These are phyloP conservation scores for Dryobotodes eremita DNA, from an alignment of 2,888 invertebrate genomes.

Conservation along the genomic window DNA sequence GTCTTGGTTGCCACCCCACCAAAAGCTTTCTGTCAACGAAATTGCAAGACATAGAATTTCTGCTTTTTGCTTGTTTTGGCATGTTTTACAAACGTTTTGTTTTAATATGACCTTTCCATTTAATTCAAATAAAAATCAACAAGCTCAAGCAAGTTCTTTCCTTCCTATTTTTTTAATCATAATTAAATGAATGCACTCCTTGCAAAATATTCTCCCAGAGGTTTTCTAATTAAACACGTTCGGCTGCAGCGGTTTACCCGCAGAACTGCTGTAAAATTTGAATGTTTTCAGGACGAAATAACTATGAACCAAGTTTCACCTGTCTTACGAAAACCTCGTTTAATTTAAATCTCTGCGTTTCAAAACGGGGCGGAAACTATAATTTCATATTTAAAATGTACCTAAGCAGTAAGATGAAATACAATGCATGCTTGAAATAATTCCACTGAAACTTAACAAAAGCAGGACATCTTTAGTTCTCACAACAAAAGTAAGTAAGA, in stretches of 20 bases:
- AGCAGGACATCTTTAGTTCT: conserved; percentile 3
- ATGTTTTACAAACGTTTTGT: conserved; percentile 24
- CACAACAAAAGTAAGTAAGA: conserved; percentile 6
- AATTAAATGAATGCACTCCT: not conserved
- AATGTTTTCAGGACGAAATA: not conserved
- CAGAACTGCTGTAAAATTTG: not conserved
- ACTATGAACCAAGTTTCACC: conserved; percentile 11
- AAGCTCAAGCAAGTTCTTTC: not conserved
- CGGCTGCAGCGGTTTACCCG: conserved; percentile 3
- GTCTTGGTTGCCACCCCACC: conserved; percentile 48
- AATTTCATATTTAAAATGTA: not conserved
- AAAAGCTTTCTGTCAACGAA: conserved; percentile 42
- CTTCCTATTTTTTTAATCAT: not conserved
- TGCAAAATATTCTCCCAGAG: not conserved
- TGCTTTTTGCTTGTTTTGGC: conserved; percentile 12
- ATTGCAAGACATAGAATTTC: conserved; percentile 38
- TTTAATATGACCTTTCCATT: conserved; percentile 8
- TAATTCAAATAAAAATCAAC: conserved; percentile 3
- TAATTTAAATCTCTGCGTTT: not conserved
- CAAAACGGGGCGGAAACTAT: not conserved
- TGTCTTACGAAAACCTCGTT: not conserved
- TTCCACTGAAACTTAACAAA: conserved; percentile 9
- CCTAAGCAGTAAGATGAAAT: not conserved
- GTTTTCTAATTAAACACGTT: conserved; percentile 17
- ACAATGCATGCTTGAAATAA: not conserved